Evolutionary conservation across 1,140 invertebrate species (phyloP), one percentile per base, ranked within the genome.

Genomic region (Coboldia fuscipes): DNA sequence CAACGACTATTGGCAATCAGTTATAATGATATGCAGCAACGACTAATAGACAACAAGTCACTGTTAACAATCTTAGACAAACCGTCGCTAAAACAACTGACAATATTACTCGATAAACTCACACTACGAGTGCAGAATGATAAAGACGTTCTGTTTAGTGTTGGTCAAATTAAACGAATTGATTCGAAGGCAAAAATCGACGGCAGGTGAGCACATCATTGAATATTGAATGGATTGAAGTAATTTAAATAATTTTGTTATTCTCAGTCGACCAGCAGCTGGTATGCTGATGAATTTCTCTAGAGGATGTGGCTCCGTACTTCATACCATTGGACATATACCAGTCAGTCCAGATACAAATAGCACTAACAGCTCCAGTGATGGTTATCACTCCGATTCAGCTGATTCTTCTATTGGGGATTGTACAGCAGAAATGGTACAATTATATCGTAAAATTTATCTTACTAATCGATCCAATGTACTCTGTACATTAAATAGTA

Each of bases 41-140:
- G 88, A 4, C 61, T 93, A 13, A 90, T 90, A 42, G 85, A 89
- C 56, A 93, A 92, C 56, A 86, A 88, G 54, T 81, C 78, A 0
- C 56, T 92, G 16, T 58, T 89, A 29, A 89, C 86, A 41, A 74
- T 82, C 20, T 61, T 90, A 29, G 84, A 92, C 50, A 72, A 72
- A 42, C 65, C 67, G 14, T 61, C 62, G 0, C 39, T 70, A 38
- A 55, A 65, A 36, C 66, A 70, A 48, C 51, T 66, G 12, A 52
- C 54, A 14, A 60, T 60, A 0, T 52, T 72, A 26, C 58, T 70
- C 7, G 54, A 62, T 12, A 62, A 70, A 2, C 48, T 77, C 1
- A 61, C 65, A 4, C 61, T 63, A 4, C 61, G 67, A 23, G 69
- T 70, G 5, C 66, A 70, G 44, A 68, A 75, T 48, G 75, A 80